Conservation (phyloP, 2,113 vertebrate genomes). For the Zeus faber region DNA sequence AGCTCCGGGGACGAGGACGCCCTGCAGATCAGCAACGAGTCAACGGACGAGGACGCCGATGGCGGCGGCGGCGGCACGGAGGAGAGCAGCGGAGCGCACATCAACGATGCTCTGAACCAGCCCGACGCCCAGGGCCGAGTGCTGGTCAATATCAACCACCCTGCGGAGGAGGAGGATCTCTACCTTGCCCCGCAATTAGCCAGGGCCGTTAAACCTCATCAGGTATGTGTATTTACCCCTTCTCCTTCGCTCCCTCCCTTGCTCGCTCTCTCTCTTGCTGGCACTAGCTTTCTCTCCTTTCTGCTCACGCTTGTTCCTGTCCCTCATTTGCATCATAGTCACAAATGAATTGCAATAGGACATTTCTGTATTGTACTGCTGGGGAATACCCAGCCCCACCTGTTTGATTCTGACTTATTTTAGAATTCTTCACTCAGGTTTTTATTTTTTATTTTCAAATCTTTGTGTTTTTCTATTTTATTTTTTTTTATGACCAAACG, state of each 20-base stretch:
- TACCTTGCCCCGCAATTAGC: constrained; percentile 93
- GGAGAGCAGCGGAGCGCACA: constrained; percentile 93
- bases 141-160: constrained; percentile 96
- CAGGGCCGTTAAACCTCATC: constrained; percentile 95
- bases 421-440: too few species aligned
- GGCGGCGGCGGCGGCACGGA: constrained; percentile 69
- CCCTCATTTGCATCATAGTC: too few species aligned
- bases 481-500: too few species aligned
- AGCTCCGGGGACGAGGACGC: constrained; percentile 95
- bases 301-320: too few species aligned
- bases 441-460: too few species aligned
- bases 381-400: too few species aligned
- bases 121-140: constrained; percentile 89
- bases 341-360: too few species aligned
- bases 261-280: not conserved
- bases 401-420: too few species aligned
- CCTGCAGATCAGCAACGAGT: constrained; percentile 91
- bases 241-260: not conserved
- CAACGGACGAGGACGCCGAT: constrained; percentile 84
- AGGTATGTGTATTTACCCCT: constrained; percentile 71
- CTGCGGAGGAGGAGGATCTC: constrained; percentile 92
- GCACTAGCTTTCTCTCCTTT: too few species aligned
- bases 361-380: too few species aligned
- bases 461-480: too few species aligned
- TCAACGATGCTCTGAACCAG: constrained; percentile 90